Evolutionary conservation across 2,888 invertebrate species (phyloP).

Genomic region (Smittia aterrima): DNA sequence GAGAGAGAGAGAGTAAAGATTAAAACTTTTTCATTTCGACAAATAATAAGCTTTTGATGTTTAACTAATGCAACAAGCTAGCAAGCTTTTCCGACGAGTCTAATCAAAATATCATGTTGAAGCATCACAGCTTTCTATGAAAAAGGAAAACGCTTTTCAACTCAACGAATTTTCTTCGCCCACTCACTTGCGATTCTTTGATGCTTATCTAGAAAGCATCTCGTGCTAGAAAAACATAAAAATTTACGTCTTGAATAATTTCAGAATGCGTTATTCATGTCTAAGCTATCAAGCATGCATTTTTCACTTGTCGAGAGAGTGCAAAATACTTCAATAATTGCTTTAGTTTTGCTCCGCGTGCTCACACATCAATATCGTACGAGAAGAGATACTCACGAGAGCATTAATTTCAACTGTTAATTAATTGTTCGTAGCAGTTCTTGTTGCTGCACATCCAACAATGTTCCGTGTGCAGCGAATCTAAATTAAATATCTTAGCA

Average conservation of each 20-base stretch:
- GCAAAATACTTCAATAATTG: not conserved
- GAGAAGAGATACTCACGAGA: not conserved
- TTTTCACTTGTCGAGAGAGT: not conserved
- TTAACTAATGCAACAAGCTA: not conserved
- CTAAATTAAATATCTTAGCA: slow-evolving; percentile 3
- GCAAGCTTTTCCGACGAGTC: not conserved
- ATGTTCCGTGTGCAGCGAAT: not conserved
- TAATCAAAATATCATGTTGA: not conserved
- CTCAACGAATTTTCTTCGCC: no score
- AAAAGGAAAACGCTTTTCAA: not conserved
- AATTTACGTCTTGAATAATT: not conserved
- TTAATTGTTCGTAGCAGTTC: slow-evolving; percentile 10
- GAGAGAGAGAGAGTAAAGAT: no score
- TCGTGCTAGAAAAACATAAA: not conserved
- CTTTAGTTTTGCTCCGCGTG: not conserved
- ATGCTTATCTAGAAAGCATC: not conserved
- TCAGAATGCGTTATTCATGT: slow-evolving; percentile 9
- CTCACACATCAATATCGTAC: slow-evolving; percentile 18
- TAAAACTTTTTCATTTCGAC: slow-evolving; percentile 2
- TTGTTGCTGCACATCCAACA: slow-evolving; percentile 1
- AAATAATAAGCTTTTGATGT: slow-evolving; percentile 8
- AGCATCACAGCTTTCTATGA: no score
- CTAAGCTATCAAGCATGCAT: not conserved
- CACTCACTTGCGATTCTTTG: no score
- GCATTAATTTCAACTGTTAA: slow-evolving; percentile 15